phyloP scores from a whole-genome alignment of 2,797 vertebrate genomes.

The Helostoma temminkii region DNA sequence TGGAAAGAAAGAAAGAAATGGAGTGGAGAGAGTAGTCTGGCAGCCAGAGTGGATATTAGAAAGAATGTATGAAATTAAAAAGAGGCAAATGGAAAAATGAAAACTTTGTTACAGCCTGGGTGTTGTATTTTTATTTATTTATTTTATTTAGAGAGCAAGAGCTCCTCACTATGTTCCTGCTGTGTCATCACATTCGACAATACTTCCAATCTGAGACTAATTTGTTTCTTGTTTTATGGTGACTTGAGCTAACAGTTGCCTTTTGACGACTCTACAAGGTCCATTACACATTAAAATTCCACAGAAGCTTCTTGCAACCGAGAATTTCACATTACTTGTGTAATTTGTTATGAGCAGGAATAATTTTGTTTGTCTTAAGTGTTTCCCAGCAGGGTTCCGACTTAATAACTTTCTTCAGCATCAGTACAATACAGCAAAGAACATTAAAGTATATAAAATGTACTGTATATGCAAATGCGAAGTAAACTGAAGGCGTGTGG shows the following conservation, averaged over 20 bases:
- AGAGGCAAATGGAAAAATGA: conserved; percentile 31
- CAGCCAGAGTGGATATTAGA: conserved; percentile 35
- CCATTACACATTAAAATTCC: conserved; percentile 19
- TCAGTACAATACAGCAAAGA: neutral
- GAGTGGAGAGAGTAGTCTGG: conserved; percentile 20
- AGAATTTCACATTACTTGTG: conserved; percentile 12
- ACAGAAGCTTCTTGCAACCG: conserved; percentile 8
- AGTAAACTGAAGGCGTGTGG: neutral
- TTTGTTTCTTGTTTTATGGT: conserved; percentile 34
- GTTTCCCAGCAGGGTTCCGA: conserved; percentile 6
- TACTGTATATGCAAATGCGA: neutral
- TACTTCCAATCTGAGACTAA: conserved; percentile 13
- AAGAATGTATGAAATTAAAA: conserved; percentile 58
- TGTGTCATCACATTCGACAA: conserved; percentile 42
- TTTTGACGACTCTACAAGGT: conserved; percentile 32
- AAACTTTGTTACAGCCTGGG: conserved; percentile 19
- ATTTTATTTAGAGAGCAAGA: conserved; percentile 26
- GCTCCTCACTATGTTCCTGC: conserved; percentile 17
- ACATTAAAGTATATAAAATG: neutral
- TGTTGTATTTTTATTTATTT: neutral
- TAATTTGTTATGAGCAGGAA: conserved; percentile 12
- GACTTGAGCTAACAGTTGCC: conserved; percentile 21
- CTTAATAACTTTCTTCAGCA: neutral
- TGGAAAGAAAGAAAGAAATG: conserved; percentile 31
- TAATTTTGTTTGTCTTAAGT: neutral